Evolutionary conservation across 2,797 vertebrate genomes (phyloP).

Genomic region (Acrossocheilus fasciatus): DNA sequence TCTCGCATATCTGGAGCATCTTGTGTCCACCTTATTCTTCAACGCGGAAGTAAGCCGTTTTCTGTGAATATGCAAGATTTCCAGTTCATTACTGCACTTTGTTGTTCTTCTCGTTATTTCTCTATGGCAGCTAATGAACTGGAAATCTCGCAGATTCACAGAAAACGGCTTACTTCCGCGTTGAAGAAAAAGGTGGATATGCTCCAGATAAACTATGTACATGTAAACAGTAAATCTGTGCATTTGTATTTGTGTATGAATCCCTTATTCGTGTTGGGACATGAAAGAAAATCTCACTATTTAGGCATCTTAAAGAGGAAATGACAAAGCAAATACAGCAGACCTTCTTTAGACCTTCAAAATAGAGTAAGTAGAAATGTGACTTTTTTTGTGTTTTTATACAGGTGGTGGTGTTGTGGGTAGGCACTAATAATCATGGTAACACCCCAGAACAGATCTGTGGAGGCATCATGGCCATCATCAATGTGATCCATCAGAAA

Average conservation of each 20-base stretch:
- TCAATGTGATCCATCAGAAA: conserved; percentile 84
- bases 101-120: too few species aligned
- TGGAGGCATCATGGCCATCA: conserved; percentile 86
- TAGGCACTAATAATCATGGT: conserved; percentile 90
- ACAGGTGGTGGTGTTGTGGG: conserved; percentile 92
- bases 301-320: not conserved
- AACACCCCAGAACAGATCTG: conserved; percentile 87
- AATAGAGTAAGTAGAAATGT: not conserved
- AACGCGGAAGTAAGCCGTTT: too few species aligned
- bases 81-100: too few species aligned
- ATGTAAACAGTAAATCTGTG: conserved; percentile 10
- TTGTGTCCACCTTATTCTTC: too few species aligned
- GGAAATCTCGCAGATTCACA: too few species aligned
- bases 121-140: too few species aligned
- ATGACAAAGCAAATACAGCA: not conserved
- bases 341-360: not conserved
- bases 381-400: not conserved
- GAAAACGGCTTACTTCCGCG: too few species aligned
- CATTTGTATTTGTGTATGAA: conserved; percentile 11
- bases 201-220: not conserved
- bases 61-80: too few species aligned
- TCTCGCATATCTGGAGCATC: too few species aligned
- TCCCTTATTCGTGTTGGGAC: not conserved
- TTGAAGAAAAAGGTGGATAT: not conserved
- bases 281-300: not conserved